Conservation (phyloP, 2,888 invertebrate species). For the Parnassius orleans region DNA sequence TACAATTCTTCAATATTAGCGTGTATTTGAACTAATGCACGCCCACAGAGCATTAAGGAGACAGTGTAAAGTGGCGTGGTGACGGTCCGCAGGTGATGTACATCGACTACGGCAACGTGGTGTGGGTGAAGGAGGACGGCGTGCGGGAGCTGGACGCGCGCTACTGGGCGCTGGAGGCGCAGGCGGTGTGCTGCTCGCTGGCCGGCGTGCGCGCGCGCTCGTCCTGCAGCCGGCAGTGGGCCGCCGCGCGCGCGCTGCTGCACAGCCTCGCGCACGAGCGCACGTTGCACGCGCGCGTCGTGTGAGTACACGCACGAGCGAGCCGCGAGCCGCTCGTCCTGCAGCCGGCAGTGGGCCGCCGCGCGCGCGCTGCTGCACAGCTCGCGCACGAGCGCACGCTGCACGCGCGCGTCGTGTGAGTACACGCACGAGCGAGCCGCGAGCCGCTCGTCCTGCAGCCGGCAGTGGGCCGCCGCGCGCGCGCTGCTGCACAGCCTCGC, state of each 20-base stretch:
- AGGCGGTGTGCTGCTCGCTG: constrained; percentile 77
- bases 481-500: constrained; percentile 31
- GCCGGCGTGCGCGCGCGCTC: constrained; percentile 62
- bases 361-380: constrained; percentile 32
- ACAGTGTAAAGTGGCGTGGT: too few relatives aligned
- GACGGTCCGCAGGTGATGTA: constrained; percentile 76
- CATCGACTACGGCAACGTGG: constrained; percentile 85
- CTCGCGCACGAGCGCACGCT: constrained; percentile 43
- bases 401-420: too few relatives aligned
- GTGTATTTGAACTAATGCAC: too few relatives aligned
- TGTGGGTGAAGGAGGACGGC: constrained; percentile 72
- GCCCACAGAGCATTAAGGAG: too few relatives aligned
- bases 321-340: too few relatives aligned
- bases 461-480: too few relatives aligned
- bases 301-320: constrained; percentile 36
- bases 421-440: too few relatives aligned
- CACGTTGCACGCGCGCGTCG: constrained; percentile 43
- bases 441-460: too few relatives aligned
- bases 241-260: constrained; percentile 44
- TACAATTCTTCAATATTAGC: too few relatives aligned
- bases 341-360: not conserved
- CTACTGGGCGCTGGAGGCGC: constrained; percentile 76
- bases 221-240: constrained; percentile 45
- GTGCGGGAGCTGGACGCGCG: constrained; percentile 79
- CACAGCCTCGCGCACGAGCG: constrained; percentile 39